Conservation (phyloP, 2,797 vertebrate species). For the Poecilia velifera region DNA sequence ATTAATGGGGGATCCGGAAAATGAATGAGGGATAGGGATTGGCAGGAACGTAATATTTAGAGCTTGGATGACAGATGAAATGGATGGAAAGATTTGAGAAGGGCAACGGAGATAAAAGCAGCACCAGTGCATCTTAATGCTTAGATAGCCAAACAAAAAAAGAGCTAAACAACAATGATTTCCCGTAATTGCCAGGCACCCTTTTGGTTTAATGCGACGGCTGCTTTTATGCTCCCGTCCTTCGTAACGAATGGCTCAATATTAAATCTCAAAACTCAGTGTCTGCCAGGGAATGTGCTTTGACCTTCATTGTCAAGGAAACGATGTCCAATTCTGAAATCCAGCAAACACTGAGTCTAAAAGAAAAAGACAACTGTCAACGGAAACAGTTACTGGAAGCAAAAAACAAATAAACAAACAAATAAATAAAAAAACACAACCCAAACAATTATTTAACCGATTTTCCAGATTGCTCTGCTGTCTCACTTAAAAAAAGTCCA, state of each 20-base stretch:
- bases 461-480: conserved; percentile 77
- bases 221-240: conserved; percentile 75
- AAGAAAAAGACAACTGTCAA: conserved; percentile 50
- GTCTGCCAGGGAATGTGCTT: conserved; percentile 65
- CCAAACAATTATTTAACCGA: conserved; percentile 55
- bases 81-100: conserved; percentile 55
- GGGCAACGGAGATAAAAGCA: conserved; percentile 68
- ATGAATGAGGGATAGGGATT: conserved; percentile 44
- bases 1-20: conserved; percentile 21
- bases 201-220: conserved; percentile 36
- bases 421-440: conserved; percentile 36
- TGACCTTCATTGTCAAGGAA: conserved; percentile 29
- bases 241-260: conserved; percentile 64
- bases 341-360: conserved; percentile 79
- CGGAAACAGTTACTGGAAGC: conserved; percentile 55
- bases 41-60: conserved; percentile 34
- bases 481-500: conserved; percentile 51
- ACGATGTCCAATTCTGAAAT: conserved; percentile 44
- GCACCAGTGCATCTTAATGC: conserved; percentile 46
- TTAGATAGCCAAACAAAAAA: neutral
- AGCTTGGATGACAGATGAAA: conserved; percentile 58
- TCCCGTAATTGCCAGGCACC: conserved; percentile 22
- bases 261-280: conserved; percentile 76
- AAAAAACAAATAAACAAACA: neutral
- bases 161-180: conserved; percentile 7